phyloP scores from a whole-genome alignment of 1,140 invertebrate species.

The Meloidogyne exigua region DNA sequence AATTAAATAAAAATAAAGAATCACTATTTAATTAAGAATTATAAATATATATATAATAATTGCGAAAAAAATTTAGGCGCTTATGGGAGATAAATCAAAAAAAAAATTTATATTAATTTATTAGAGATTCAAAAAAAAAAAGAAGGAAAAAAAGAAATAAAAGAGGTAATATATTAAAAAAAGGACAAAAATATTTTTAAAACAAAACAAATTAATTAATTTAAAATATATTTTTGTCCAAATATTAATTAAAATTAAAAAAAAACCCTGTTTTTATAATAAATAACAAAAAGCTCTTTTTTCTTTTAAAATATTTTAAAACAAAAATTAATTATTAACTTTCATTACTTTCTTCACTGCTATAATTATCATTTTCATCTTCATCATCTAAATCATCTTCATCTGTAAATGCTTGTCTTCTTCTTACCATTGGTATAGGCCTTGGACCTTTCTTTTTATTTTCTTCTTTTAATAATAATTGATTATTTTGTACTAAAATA shows the following conservation, averaged over 20 bases:
- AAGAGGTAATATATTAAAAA: neutral
- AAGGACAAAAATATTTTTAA: neutral
- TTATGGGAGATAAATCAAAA: too few species aligned
- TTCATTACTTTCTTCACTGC: conserved; percentile 12
- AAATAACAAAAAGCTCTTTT: neutral
- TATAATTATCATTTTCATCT: conserved; percentile 7
- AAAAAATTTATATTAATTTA: neutral
- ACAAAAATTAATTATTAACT: conserved; percentile 14
- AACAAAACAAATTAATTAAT: too few species aligned
- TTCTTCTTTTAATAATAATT: conserved; percentile 7
- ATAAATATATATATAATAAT: too few species aligned
- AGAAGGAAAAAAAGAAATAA: neutral
- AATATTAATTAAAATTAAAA: neutral
- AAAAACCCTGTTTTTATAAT: neutral
- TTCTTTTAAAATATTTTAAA: neutral
- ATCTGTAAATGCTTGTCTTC: conserved; percentile 26
- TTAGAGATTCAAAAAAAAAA: neutral
- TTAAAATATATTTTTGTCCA: too few species aligned
- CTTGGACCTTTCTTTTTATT: neutral
- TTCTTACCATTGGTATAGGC: conserved; percentile 16
- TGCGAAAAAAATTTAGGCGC: too few species aligned
- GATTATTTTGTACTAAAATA: conserved; percentile 7
- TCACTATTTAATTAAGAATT: too few species aligned
- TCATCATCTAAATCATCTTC: conserved; percentile 17
- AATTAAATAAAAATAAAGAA: neutral